Evolutionary conservation across 2,113 vertebrate genomes (phyloP).

Genomic region (Oxyura jamaicensis): DNA sequence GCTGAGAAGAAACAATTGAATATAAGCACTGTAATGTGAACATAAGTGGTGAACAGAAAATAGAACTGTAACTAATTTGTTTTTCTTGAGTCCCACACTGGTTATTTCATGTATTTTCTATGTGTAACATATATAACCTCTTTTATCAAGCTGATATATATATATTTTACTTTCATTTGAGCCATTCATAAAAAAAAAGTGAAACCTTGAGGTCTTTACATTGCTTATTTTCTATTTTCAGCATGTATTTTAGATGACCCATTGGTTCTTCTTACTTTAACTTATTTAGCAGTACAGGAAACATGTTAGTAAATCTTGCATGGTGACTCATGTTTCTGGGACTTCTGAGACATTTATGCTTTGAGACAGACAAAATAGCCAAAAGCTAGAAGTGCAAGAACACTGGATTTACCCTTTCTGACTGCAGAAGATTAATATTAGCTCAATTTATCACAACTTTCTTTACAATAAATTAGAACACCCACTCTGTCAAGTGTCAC

Average conservation of each 20-base stretch:
- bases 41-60: background rate
- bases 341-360: background rate
- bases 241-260: background rate
- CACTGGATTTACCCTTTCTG: background rate
- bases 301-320: conserved; percentile 10
- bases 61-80: background rate
- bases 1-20: background rate
- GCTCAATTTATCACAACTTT: background rate
- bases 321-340: background rate
- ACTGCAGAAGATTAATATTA: background rate
- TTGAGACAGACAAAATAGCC: background rate
- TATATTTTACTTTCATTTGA: background rate
- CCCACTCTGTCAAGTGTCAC: background rate
- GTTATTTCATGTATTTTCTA: background rate
- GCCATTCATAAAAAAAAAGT: background rate
- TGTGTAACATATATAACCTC: background rate
- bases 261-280: conserved; percentile 1
- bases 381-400: background rate
- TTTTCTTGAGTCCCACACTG: background rate
- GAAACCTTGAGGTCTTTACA: background rate
- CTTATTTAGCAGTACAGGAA: conserved; percentile 25
- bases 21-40: background rate
- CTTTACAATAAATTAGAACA: background rate
- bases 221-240: background rate
- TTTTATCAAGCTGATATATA: background rate